These are phyloP conservation scores for Melanophora roralis DNA, from an alignment of 2,888 invertebrate species.

Conservation along the genomic window DNA sequence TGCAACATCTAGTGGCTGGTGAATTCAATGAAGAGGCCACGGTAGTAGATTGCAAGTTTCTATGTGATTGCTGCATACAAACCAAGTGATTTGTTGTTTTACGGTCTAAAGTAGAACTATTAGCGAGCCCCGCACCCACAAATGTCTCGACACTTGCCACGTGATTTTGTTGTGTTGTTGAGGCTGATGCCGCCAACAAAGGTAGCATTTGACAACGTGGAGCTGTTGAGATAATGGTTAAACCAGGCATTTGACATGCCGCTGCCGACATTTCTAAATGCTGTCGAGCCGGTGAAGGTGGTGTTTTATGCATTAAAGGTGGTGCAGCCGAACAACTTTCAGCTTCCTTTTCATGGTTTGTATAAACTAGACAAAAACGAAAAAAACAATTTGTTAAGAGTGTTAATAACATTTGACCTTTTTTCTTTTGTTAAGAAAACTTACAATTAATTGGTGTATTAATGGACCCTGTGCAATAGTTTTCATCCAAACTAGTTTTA, in stretches of 20 bases:
- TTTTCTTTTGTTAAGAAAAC: constrained; percentile 62
- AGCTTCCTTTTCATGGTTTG: constrained; percentile 76
- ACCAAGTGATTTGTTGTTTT: constrained; percentile 52
- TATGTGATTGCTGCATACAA: constrained; percentile 52
- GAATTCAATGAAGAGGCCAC: constrained; percentile 65
- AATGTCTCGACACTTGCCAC: constrained; percentile 69
- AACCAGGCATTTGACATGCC: constrained; percentile 69
- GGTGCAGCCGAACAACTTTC: constrained; percentile 73
- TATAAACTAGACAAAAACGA: constrained; percentile 70
- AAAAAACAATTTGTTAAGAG: not conserved
- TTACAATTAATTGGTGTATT: constrained; percentile 77
- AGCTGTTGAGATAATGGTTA: constrained; percentile 75
- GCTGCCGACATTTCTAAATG: constrained; percentile 57
- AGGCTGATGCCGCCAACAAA: constrained; percentile 60
- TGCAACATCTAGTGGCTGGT: constrained; percentile 74
- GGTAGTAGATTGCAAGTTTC: constrained; percentile 32
- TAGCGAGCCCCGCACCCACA: constrained; percentile 64
- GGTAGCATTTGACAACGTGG: constrained; percentile 71
- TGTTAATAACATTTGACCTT: not conserved
- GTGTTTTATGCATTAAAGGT: constrained; percentile 63
- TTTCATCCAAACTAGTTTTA: constrained; percentile 75
- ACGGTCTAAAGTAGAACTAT: constrained; percentile 55
- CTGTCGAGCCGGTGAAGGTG: constrained; percentile 65
- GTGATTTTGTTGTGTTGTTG: constrained; percentile 52
- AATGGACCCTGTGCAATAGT: constrained; percentile 75